These are phyloP conservation scores for Diadegma fenestrale DNA, from an alignment of 2,888 invertebrate genomes.

Conservation along the genomic window DNA sequence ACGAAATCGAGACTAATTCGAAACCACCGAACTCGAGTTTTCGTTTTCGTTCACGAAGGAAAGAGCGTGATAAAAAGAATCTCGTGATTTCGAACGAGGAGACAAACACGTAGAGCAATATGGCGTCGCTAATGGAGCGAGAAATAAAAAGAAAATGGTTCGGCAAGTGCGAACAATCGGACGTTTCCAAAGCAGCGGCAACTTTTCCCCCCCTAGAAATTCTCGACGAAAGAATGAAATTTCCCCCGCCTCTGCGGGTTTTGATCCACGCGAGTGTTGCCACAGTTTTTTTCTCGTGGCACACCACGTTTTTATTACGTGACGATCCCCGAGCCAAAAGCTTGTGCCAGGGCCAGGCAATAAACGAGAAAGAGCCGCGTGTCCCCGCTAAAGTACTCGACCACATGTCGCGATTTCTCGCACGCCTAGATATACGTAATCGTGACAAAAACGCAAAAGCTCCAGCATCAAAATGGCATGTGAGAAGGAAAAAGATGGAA, in stretches of 20 bases:
- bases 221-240: background rate
- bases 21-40: background rate
- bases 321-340: conserved; percentile 71
- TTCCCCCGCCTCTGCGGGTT: background rate
- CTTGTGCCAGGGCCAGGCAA: conserved; percentile 42
- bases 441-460: conserved; percentile 76
- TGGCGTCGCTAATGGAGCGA: background rate
- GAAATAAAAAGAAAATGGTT: conserved; percentile 16
- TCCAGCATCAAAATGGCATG: conserved; percentile 77
- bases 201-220: conserved; percentile 8
- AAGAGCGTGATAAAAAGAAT: background rate
- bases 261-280: background rate
- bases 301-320: conserved; percentile 75
- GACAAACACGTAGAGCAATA: conserved; percentile 27
- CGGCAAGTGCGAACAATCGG: conserved; percentile 11
- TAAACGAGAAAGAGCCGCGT: conserved; percentile 67
- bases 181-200: conserved; percentile 29
- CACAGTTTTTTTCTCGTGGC: conserved; percentile 28
- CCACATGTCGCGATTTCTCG: conserved; percentile 81
- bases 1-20: background rate
- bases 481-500: conserved; percentile 54
- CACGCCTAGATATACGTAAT: conserved; percentile 42
- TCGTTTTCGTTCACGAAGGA: background rate
- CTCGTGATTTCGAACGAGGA: background rate
- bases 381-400: conserved; percentile 75